phyloP scores from a whole-genome alignment of 2,888 invertebrate genomes.

The Aphidoletes aphidimyza region DNA sequence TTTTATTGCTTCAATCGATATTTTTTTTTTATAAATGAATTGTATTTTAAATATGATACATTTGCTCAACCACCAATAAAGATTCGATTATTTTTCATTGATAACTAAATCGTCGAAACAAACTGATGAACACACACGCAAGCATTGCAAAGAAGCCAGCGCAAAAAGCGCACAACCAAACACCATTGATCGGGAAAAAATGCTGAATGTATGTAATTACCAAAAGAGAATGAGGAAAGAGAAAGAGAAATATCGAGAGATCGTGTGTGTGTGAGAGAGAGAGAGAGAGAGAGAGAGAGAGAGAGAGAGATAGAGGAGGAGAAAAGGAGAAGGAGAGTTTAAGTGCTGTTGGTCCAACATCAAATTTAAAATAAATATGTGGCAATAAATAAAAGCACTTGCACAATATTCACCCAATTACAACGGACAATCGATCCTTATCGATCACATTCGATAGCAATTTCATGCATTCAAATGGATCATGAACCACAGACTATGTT shows the following conservation, averaged over 20 bases:
- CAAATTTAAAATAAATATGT: neutral
- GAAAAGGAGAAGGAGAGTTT: neutral
- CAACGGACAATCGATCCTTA: conserved; percentile 34
- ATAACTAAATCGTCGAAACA: neutral
- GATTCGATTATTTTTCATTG: conserved; percentile 41
- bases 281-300: too few species aligned
- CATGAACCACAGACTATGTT: neutral
- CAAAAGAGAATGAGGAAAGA: too few species aligned
- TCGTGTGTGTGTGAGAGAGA: too few species aligned
- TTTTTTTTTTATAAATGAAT: conserved; percentile 51
- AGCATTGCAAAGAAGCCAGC: neutral
- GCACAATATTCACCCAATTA: neutral
- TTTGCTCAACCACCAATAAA: conserved; percentile 29
- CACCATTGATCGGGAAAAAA: too few species aligned
- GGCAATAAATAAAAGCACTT: conserved; percentile 34
- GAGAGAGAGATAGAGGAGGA: too few species aligned
- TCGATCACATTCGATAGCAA: neutral
- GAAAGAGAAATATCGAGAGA: too few species aligned
- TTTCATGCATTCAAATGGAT: neutral
- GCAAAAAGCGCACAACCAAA: neutral
- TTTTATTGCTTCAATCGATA: neutral
- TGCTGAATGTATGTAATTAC: too few species aligned
- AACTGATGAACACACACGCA: conserved; percentile 5
- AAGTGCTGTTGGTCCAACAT: too few species aligned
- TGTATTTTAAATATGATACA: conserved; percentile 28